phyloP scores from a whole-genome alignment of 2,797 vertebrate genomes.

The Poecilia picta region DNA sequence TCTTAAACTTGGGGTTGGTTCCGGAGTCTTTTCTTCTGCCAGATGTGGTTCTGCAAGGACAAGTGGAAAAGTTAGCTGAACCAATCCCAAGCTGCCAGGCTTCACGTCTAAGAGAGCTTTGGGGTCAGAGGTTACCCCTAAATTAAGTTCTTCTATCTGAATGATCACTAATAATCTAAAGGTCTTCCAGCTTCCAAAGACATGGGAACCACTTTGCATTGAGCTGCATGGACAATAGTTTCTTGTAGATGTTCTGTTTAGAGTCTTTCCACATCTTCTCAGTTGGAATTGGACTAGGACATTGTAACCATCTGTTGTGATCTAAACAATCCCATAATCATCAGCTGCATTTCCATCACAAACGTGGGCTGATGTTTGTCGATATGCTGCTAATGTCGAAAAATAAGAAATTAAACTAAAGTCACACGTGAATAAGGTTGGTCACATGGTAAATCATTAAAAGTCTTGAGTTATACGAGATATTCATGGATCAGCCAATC shows the following conservation, averaged over 20 bases:
- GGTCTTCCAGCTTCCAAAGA: neutral
- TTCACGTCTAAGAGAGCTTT: neutral
- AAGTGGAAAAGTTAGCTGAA: neutral
- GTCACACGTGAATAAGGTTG: too few relatives aligned
- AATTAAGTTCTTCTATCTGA: neutral
- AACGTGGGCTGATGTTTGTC: neutral
- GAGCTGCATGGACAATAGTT: neutral
- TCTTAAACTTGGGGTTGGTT: neutral
- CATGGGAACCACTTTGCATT: neutral
- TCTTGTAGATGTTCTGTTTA: neutral
- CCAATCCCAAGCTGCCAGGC: neutral
- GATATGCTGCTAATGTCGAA: too few relatives aligned
- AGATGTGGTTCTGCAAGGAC: constrained; percentile 1
- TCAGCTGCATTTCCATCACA: too few relatives aligned
- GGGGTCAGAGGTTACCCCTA: neutral
- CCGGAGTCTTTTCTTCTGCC: neutral
- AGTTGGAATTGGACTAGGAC: neutral
- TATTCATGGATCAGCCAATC: too few relatives aligned
- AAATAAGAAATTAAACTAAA: too few relatives aligned
- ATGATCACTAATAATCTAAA: neutral
- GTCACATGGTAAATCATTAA: too few relatives aligned
- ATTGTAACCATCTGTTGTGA: neutral
- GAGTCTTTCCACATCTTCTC: neutral
- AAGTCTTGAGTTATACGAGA: too few relatives aligned
- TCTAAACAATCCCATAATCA: neutral